Evolutionary conservation across 1,140 invertebrate species (phyloP), one percentile per base, ranked within the genome.

Genomic region (Diorhabda carinulata): DNA sequence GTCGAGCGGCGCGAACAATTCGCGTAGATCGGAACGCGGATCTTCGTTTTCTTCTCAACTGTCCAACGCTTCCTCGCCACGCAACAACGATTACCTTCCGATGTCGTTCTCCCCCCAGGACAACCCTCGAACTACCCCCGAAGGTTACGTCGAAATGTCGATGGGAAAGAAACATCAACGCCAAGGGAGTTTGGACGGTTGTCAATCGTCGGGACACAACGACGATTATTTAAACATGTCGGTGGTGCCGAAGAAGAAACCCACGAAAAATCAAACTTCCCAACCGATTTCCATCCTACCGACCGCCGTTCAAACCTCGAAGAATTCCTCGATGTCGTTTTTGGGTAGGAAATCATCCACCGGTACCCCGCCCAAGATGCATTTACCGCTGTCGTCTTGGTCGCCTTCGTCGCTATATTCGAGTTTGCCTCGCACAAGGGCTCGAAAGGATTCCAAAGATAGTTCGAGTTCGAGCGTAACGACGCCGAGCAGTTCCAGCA

Each of bases 111-210:
- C 4, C 80, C 82, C 43, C 79, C 83, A 4, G 78, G 82, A 47
- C 7, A 43, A 60, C 4, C 40, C 61, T 58, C 43, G 56, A 8
- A 42, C 70, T 6, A 44, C 70, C 8, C 70, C 69, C n/a, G 87
- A 87, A 40, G 86, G 86, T 47, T 89, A 89, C 72, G 85, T 89
- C 2, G 86, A 88, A 69, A 89, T 89, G 87, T 82, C 83, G 0
- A 84, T 74, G 3, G 76, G 74, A 1, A 73, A 62, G 40, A 72
- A 69, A 57, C 79, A 77, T 47, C 75, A 73, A 58, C 68, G 71
- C 4, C 75, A 78, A 64, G 74, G 73, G 43, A 78, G 79, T 72
- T 67, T 76, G 67, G 68, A 76, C 65, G 76, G 76, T 47, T 63
- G 62, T 40, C 70, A 68, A 77, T 72, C 70, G 64, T 73, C 73